A percentile compares a stretch with the other conserved stretches of the same genome.
Conservation (phyloP, 2,113 vertebrate species). For the Tachycineta bicolor region DNA sequence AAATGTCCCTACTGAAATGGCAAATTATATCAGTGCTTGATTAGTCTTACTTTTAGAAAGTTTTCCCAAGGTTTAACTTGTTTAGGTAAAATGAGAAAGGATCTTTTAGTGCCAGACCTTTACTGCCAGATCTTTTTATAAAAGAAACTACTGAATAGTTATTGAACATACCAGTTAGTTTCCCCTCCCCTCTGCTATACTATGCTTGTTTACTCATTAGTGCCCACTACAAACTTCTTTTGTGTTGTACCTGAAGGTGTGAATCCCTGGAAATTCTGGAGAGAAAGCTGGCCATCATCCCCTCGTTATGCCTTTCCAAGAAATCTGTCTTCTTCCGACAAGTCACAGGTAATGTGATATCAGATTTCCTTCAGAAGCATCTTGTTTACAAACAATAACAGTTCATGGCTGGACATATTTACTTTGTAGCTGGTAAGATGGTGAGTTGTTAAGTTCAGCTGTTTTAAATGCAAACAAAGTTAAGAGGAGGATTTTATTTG, state of each 20-base stretch:
- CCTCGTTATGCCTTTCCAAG: background rate
- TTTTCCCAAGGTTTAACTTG: background rate
- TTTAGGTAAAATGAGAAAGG: background rate
- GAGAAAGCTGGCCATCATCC: background rate
- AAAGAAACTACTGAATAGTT: background rate
- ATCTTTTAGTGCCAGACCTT: background rate
- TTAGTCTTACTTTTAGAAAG: background rate
- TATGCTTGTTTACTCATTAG: background rate
- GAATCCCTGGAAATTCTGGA: background rate
- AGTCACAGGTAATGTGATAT: background rate
- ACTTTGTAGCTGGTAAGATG: background rate
- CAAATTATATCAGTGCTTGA: background rate
- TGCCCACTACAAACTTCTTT: background rate
- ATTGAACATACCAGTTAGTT: background rate
- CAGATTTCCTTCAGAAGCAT: background rate
- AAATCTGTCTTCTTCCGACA: background rate
- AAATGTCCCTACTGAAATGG: background rate
- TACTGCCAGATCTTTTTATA: background rate
- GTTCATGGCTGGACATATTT: background rate
- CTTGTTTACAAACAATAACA: background rate
- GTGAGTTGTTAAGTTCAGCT: background rate
- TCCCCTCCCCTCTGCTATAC: background rate
- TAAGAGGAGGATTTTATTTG: background rate
- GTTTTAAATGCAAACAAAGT: background rate
- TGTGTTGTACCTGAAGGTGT: background rate